Conservation (phyloP, 2,888 invertebrate genomes). For the Drosophila phalerata region DNA sequence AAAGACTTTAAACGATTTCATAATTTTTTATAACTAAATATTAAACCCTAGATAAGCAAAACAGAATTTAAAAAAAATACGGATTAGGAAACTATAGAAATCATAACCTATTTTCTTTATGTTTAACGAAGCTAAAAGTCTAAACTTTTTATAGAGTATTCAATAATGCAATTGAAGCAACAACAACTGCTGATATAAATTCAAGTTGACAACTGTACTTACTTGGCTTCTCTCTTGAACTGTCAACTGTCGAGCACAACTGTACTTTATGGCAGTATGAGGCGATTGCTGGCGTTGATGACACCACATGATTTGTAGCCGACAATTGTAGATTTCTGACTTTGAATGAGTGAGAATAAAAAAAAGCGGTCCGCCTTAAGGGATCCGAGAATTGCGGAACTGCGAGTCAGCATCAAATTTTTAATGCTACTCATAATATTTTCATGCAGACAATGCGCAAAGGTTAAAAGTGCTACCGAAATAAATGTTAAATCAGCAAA, state of each 20-base stretch:
- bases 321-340: constrained; percentile 62
- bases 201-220: constrained; percentile 57
- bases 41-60: no score
- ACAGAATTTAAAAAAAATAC: no score
- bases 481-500: constrained; percentile 70
- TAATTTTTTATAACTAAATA: no score
- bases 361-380: not conserved
- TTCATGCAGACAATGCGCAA: constrained; percentile 74
- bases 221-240: constrained; percentile 13
- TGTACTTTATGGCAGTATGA: constrained; percentile 40
- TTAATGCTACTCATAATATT: constrained; percentile 78
- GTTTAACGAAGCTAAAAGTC: not conserved
- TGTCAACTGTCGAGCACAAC: constrained; percentile 45
- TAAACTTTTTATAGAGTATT: constrained; percentile 12
- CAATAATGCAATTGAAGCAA: constrained; percentile 18
- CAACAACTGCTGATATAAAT: constrained; percentile 44
- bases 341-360: not conserved
- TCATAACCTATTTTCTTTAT: not conserved
- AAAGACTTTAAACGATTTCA: no score
- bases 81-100: no score
- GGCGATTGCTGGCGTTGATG: constrained; percentile 62
- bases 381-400: constrained; percentile 4
- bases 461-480: constrained; percentile 55
- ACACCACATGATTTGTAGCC: constrained; percentile 70
- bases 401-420: constrained; percentile 71